These are phyloP conservation scores for Aotus griseimembra DNA, from an alignment of 2,797 vertebrate genomes.

Conservation along the genomic window DNA sequence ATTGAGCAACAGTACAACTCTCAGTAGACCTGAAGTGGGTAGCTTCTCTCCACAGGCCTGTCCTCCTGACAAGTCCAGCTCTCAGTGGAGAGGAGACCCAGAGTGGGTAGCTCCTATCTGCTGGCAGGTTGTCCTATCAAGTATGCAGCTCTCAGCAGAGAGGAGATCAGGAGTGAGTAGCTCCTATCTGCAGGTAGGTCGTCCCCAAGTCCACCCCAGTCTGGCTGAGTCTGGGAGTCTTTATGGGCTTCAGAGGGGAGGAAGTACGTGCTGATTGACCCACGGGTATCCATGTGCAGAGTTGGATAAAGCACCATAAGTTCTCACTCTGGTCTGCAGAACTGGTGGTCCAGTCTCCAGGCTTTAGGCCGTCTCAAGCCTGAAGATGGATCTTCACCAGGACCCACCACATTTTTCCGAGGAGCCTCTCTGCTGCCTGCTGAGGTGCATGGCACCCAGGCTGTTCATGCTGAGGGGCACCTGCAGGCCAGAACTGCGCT, in stretches of 20 bases:
- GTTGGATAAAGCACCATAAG: not conserved
- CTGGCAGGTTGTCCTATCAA: not conserved
- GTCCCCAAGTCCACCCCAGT: not conserved
- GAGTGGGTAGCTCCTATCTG: not conserved
- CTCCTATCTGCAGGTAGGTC: not conserved
- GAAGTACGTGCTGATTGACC: not conserved
- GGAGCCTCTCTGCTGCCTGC: not conserved
- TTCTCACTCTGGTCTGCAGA: not conserved
- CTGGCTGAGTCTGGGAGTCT: not conserved
- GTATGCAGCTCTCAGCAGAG: not conserved
- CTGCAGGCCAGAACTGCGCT: not conserved
- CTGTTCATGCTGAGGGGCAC: not conserved
- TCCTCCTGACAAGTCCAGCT: not conserved
- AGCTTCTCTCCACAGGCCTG: not conserved
- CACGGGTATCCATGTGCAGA: not conserved
- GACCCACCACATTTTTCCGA: not conserved
- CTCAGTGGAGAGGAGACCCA: not conserved
- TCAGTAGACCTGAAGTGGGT: not conserved
- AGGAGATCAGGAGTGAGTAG: not conserved
- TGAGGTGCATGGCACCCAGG: too few species aligned
- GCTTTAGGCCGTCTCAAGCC: not conserved
- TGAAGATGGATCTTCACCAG: not conserved
- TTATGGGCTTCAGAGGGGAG: not conserved
- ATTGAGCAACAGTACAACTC: not conserved
- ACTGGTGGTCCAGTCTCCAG: not conserved